Evolutionary conservation across 2,888 invertebrate genomes (phyloP), one percentile per base, ranked within the genome.

Genomic region (Agrochola litura): DNA sequence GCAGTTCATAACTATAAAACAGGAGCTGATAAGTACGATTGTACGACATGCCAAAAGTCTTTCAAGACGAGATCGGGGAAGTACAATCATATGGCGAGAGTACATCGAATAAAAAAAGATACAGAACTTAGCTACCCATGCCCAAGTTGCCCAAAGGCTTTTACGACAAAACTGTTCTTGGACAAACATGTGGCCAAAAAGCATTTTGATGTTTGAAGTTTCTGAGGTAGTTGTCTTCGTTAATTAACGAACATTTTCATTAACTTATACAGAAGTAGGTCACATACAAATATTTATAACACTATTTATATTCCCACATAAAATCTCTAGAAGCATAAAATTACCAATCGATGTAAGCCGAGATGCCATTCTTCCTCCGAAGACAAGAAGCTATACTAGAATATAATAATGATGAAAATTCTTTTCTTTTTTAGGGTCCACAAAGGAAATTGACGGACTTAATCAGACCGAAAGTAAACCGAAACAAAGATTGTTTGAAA

Each of bases 151-250:
- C 95, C 96, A 0, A 96, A 95, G 86, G 96, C 96, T 8, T 97
- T 97, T 85, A 97, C 96, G 3, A 96, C 96, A 1, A 97, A 97
- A 88, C 90, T 97, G 79, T 97, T 97, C 88, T 90, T 97, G 88
- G 97, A 97, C 83, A 97, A 96, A 83, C 97, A 97, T 88, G 92
- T 97, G 84, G 95, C 96, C 41, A 96, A 96, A 89, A 97, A 97
- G 86, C 97, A 97, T 90, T 96, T 95, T 67, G 96, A 95, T 86
- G 90, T 90, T 49, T 94, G 85, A 92, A 81, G 61, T 70, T 69
- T 67, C 56, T 10, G 68, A 77, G 69, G 68, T 79, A 79, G 67
- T 19, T 60, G 2, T n/a, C 37, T 73, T 69, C 19, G 56, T 64
- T 52, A 54, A 46, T 37, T 37, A 14, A 37, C n/a, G 14, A 74